phyloP scores from a whole-genome alignment of 2,888 invertebrate species.

The Cryptophagus acutangulus region DNA sequence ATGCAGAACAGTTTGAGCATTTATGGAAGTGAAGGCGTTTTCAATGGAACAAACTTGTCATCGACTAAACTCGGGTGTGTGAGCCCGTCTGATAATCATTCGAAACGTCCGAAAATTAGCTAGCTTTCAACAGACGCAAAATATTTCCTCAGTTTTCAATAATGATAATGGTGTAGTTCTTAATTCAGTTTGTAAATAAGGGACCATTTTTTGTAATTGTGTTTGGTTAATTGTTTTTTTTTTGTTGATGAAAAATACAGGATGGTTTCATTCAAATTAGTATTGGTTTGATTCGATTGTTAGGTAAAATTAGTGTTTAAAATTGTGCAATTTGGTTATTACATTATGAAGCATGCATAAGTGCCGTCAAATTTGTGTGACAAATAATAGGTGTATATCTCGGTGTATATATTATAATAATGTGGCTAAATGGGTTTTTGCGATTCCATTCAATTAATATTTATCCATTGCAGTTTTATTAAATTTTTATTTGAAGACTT shows the following conservation, averaged over 20 bases:
- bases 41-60: constrained; percentile 33
- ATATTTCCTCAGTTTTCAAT: constrained; percentile 34
- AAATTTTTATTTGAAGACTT: constrained; percentile 13
- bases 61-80: constrained; percentile 40
- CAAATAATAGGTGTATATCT: constrained; percentile 42
- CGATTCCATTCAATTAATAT: too few species aligned
- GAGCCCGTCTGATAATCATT: constrained; percentile 43
- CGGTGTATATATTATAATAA: constrained; percentile 29
- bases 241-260: not conserved
- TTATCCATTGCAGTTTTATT: constrained; percentile 2
- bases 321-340: constrained; percentile 38
- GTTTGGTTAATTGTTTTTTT: constrained; percentile 1
- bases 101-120: constrained; percentile 48
- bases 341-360: constrained; percentile 15
- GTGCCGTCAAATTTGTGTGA: constrained; percentile 44
- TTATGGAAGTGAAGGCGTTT: constrained; percentile 37
- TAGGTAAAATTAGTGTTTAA: constrained; percentile 26
- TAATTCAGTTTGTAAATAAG: constrained; percentile 16
- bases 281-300: constrained; percentile 16
- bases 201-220: constrained; percentile 17
- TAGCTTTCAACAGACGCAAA: constrained; percentile 40
- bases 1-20: constrained; percentile 43
- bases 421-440: constrained; percentile 28
- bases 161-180: constrained; percentile 11
- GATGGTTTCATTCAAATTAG: not conserved